Base-by-base conservation (phyloP, 64 coral and sea anemone genomes). In the Pocillopora verrucosa region DNA sequence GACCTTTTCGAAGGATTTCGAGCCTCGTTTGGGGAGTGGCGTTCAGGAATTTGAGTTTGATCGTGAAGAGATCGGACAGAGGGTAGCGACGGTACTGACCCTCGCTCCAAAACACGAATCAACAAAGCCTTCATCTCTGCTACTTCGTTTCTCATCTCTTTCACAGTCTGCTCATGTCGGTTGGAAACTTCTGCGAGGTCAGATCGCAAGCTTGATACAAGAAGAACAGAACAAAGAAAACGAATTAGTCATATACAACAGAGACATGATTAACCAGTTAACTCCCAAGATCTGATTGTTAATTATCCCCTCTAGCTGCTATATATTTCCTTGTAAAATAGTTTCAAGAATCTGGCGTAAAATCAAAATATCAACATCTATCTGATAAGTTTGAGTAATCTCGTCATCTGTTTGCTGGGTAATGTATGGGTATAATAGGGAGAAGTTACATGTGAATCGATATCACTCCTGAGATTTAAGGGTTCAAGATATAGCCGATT, bases 111-210 rank as follows among this genome's bases (percentile, higher is more conserved):
- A 75, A 91, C 72, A 51, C 89, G 88, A 34, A 91, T 36, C 58
- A 94, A 61, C 82, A 94, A 58, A 30, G 81, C 76, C 51, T 94
- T 94, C 93, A 94, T 75, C 59, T 94, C 93, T 22, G 93, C 93
- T 16, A 94, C 84, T 41, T 94, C 93, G 30, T 77, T 88, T 78
- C 88, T 86, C 88, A 94, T 91, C 61, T 94, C 93, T 37, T 90
- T 24, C 22, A 90, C 78, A 62, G 61, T 91, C 72, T 94, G 63
- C 16, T 94, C 89, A 34, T 94, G 89, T 2, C 75, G 93, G 19
- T 78, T 76, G 62, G 88, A 90, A 36, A 87, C 82, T 36, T 91
- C 72, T 73, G 73, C 58, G 19, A 94, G 56, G 58, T 94, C 89
- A 10, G 41, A 9, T 87, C 89, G 85, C 36, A 94, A 60, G 35